Base-by-base conservation (phyloP, 2,113 vertebrate genomes). In the Isichthys henryi region DNA sequence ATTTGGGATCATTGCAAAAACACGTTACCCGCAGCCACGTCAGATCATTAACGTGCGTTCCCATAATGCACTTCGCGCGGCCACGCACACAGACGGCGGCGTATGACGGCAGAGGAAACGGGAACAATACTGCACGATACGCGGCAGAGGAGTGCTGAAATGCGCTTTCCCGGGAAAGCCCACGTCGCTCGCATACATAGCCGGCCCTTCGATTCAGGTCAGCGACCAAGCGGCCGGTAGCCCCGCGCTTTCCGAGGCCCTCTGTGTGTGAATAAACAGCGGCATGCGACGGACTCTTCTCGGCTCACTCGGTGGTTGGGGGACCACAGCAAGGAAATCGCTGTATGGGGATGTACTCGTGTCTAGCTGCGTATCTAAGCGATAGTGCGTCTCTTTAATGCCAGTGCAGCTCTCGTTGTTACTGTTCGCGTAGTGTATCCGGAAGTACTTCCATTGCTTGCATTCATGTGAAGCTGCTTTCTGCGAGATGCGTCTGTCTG, bases 21-120 rank as follows among this genome's bases (percentile, higher is more conserved):
- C 27, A 9, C 3, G 2, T 11, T 10, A 66, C n/a, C 27, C 9
- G 45, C 21, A 21, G 82, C 21, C 39, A 84, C 77, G 77, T 82
- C 35, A 82, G 77, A 13, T 11, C 35, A 39, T 11, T 27, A 11
- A 3, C 9, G 11, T 3, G 83, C 13, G 4, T 92, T 93, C 95
- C 95, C 95, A 96, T 11, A 93, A 95, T 96, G 92, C 95, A 91
- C 27, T n/a, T 92, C 93, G 92, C 19, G 6, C 1, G 90, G 94
- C 94, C 95, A 96, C 95, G 95, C 95, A 93, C 94, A 94, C 95
- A 85, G 17, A 1, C 62, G 17, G 48, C 89, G 19, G 58, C 62
- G 45, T 77, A 48, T 48, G 21, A 9, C 46, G 52, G 39, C 43
- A 53, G 35, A 15, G n/a, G 82, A 23, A 56, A 46, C 84, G 84